phyloP scores from a whole-genome alignment of 2,888 invertebrate genomes.

The Dasypogon diadema region DNA sequence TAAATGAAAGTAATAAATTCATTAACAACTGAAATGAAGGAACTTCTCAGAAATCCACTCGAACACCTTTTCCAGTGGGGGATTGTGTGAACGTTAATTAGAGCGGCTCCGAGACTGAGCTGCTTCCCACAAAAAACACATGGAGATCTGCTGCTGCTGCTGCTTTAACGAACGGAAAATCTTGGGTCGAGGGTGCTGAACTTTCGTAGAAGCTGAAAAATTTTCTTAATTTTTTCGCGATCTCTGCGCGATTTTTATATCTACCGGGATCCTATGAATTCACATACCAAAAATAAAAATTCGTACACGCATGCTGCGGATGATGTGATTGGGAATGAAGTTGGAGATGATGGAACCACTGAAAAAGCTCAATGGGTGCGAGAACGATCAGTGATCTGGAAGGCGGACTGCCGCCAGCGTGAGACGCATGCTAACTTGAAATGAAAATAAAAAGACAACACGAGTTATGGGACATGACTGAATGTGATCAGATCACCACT shows the following conservation, averaged over 20 bases:
- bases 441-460: neutral
- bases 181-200: neutral
- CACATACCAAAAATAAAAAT: constrained; percentile 36
- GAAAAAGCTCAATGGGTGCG: constrained; percentile 6
- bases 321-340: neutral
- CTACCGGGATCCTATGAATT: neutral
- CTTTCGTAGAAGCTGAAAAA: neutral
- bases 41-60: too few relatives aligned
- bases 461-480: constrained; percentile 1
- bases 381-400: neutral
- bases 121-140: neutral
- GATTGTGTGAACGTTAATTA: neutral
- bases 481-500: constrained; percentile 42
- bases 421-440: neutral
- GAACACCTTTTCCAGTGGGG: too few relatives aligned
- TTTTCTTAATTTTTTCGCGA: neutral
- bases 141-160: neutral
- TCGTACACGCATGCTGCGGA: constrained; percentile 15
- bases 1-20: constrained; percentile 27
- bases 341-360: neutral
- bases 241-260: neutral
- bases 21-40: neutral
- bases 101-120: neutral
- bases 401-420: neutral
- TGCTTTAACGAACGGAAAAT: neutral